Evolutionary conservation across 2,797 vertebrate genomes (phyloP).

Genomic region (Eurystomus glaucurus): DNA sequence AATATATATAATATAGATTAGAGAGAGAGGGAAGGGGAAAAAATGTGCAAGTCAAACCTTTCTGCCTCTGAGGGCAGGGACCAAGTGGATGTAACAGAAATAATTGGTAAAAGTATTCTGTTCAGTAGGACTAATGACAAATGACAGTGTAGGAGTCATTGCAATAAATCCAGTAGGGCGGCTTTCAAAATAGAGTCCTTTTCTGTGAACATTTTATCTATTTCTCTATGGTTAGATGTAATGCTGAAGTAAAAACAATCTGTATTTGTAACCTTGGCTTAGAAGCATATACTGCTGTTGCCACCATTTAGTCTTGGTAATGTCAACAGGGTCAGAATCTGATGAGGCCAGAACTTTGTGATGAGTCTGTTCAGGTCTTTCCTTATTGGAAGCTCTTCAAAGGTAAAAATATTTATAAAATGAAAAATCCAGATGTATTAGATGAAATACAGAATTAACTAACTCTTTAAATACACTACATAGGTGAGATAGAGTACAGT

Average conservation of each 20-base stretch:
- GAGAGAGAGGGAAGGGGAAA: not conserved
- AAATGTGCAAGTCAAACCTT: not conserved
- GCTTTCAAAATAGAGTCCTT: not conserved
- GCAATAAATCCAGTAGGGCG: not conserved
- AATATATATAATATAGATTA: too few species aligned
- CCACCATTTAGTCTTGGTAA: not conserved
- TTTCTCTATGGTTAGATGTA: not conserved
- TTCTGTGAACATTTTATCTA: not conserved
- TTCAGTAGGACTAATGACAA: not conserved
- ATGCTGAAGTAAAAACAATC: not conserved
- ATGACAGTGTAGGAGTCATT: not conserved
- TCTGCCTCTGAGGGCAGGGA: not conserved
- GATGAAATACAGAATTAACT: not conserved
- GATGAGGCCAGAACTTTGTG: not conserved
- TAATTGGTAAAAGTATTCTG: not conserved
- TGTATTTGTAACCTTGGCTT: not conserved
- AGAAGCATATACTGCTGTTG: not conserved
- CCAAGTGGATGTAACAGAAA: not conserved
- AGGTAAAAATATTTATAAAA: not conserved
- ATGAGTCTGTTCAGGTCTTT: not conserved
- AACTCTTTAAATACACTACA: not conserved
- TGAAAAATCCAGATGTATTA: not conserved
- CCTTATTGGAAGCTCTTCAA: not conserved
- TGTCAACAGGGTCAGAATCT: not conserved
- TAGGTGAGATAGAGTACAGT: not conserved